Conservation (phyloP, 1,140 invertebrate genomes). For the Cyphomyrmex costatus region DNA sequence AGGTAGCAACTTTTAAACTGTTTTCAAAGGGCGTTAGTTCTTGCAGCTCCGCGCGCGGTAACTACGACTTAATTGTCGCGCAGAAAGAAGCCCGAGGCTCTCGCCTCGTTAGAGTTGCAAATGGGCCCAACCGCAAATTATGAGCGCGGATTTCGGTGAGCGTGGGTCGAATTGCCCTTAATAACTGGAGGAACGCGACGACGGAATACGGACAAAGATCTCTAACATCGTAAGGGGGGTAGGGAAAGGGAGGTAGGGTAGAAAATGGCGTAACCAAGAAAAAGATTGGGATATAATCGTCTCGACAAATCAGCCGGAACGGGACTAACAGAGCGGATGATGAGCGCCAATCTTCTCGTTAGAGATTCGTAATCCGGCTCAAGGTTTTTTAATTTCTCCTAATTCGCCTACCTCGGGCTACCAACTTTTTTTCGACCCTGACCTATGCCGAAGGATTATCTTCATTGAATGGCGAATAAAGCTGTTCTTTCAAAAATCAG, state of each 20-base stretch:
- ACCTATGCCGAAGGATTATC: slow-evolving; percentile 47
- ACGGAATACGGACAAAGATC: slow-evolving; percentile 18
- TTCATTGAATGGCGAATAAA: slow-evolving; percentile 47
- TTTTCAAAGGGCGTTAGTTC: slow-evolving; percentile 46
- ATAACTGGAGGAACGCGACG: slow-evolving; percentile 15
- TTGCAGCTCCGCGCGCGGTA: slow-evolving; percentile 46
- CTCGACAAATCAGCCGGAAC: slow-evolving; percentile 64
- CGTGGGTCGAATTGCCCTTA: slow-evolving; percentile 14
- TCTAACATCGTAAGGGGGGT: not conserved
- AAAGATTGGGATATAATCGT: slow-evolving; percentile 56
- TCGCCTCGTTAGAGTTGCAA: slow-evolving; percentile 70
- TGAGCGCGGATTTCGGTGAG: slow-evolving; percentile 36
- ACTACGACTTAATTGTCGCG: slow-evolving; percentile 49
- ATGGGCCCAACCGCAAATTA: slow-evolving; percentile 57
- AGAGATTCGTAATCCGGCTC: slow-evolving; percentile 69
- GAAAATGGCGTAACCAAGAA: not conserved
- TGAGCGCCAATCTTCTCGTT: slow-evolving; percentile 71
- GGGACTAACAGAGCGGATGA: slow-evolving; percentile 65
- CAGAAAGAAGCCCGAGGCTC: slow-evolving; percentile 24
- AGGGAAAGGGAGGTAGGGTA: no score
- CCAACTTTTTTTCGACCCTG: slow-evolving; percentile 33
- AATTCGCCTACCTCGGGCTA: slow-evolving; percentile 25
- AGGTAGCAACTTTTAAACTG: slow-evolving; percentile 33
- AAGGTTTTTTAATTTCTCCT: slow-evolving; percentile 69
- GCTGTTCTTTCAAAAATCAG: slow-evolving; percentile 37